Evolutionary conservation across 2,797 vertebrate genomes (phyloP).

Genomic region (Poecilia velifera): DNA sequence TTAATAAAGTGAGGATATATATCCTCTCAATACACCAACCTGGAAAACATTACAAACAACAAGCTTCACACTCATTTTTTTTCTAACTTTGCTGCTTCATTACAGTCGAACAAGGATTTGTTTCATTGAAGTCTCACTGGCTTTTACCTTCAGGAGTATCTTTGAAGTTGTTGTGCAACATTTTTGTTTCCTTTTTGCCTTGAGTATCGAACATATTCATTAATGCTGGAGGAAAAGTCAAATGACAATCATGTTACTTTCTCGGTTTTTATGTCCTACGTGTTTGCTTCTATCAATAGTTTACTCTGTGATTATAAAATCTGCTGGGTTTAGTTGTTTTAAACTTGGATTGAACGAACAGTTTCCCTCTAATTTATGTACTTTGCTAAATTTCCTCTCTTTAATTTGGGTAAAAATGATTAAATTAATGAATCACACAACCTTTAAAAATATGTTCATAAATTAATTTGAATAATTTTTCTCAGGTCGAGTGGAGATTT

Average conservation of each 20-base stretch:
- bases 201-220: background rate
- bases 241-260: background rate
- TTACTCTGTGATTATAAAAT: background rate
- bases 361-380: background rate
- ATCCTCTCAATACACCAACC: background rate
- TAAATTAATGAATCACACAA: background rate
- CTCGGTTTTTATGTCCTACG: background rate
- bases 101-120: slow-evolving; percentile 17
- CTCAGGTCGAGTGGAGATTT: background rate
- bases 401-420: background rate
- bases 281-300: background rate
- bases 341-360: background rate
- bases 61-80: background rate
- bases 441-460: background rate
- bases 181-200: background rate
- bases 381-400: background rate
- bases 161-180: background rate
- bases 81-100: slow-evolving; percentile 1
- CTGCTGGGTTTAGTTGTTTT: background rate
- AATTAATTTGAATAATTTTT: background rate
- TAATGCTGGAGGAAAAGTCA: background rate
- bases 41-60: background rate
- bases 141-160: background rate
- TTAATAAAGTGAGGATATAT: background rate
- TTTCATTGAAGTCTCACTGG: slow-evolving; percentile 8